Percentiles rank a stretch among this genome's conserved stretches.
These are phyloP conservation scores for Drosophila kohkoa DNA, from an alignment of 1,140 invertebrate species.

Conservation along the genomic window DNA sequence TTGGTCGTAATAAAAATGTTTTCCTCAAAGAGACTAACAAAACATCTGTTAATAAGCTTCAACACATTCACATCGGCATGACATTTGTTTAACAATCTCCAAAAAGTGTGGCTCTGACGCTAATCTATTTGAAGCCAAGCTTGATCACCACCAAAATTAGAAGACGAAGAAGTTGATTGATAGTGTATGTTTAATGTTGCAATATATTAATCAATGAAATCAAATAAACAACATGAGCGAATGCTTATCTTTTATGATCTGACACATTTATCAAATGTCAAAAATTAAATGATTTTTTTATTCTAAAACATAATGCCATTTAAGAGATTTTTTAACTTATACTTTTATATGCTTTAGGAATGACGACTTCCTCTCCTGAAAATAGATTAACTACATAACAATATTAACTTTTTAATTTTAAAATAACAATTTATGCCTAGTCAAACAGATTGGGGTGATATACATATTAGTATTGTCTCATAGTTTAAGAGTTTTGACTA, in stretches of 20 bases:
- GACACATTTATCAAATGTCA: conserved; percentile 1
- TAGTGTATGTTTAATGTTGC: conserved; percentile 1
- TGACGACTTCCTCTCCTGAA: background rate
- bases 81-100: background rate
- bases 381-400: background rate
- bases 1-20: background rate
- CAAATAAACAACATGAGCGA: conserved; percentile 1
- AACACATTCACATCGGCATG: background rate
- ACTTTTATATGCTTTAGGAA: background rate
- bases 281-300: background rate
- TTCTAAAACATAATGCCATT: conserved; percentile 24
- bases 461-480: background rate
- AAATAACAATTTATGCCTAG: background rate
- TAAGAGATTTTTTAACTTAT: conserved; percentile 29
- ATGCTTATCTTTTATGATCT: background rate
- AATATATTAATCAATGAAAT: background rate
- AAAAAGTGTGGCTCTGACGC: background rate
- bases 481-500: conserved; percentile 5
- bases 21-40: background rate
- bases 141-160: conserved; percentile 1
- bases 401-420: background rate
- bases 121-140: background rate
- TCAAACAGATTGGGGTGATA: background rate
- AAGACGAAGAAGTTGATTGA: background rate
- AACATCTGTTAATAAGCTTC: background rate